phyloP scores from a whole-genome alignment of 2,888 invertebrate species.

The Hydraecia micacea region DNA sequence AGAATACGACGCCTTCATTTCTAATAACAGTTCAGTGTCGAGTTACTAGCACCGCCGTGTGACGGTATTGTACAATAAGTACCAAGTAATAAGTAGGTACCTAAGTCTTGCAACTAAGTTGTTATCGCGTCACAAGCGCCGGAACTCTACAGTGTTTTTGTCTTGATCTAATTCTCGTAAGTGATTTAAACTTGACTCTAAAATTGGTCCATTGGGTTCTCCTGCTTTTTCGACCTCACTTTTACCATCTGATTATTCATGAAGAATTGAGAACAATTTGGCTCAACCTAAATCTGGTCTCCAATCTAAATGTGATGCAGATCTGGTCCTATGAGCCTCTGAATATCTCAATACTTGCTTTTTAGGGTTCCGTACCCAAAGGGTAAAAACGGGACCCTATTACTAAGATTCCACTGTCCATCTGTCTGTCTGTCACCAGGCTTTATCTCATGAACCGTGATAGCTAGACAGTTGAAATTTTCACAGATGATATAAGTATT shows the following conservation, averaged over 20 bases:
- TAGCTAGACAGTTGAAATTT: too few species aligned
- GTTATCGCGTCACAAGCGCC: conserved; percentile 61
- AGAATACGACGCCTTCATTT: conserved; percentile 65
- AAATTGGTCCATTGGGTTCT: background rate
- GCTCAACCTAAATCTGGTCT: background rate
- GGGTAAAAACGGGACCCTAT: too few species aligned
- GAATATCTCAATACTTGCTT: too few species aligned
- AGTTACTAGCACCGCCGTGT: conserved; percentile 59
- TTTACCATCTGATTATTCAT: background rate
- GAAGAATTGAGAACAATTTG: background rate
- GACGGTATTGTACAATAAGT: conserved; percentile 43
- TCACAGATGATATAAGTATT: too few species aligned
- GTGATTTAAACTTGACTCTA: conserved; percentile 22
- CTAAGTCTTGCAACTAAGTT: conserved; percentile 66
- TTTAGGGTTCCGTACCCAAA: too few species aligned
- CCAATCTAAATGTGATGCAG: too few species aligned
- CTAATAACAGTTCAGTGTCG: conserved; percentile 64
- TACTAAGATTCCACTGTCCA: too few species aligned
- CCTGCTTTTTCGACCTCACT: background rate
- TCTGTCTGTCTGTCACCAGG: too few species aligned
- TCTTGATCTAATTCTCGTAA: conserved; percentile 48
- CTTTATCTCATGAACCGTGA: too few species aligned
- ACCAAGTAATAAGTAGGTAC: background rate
- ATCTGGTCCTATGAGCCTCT: too few species aligned
- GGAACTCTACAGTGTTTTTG: conserved; percentile 50